Base-by-base conservation (phyloP, 2,888 invertebrate species). In the Petrophora chlorosata region DNA sequence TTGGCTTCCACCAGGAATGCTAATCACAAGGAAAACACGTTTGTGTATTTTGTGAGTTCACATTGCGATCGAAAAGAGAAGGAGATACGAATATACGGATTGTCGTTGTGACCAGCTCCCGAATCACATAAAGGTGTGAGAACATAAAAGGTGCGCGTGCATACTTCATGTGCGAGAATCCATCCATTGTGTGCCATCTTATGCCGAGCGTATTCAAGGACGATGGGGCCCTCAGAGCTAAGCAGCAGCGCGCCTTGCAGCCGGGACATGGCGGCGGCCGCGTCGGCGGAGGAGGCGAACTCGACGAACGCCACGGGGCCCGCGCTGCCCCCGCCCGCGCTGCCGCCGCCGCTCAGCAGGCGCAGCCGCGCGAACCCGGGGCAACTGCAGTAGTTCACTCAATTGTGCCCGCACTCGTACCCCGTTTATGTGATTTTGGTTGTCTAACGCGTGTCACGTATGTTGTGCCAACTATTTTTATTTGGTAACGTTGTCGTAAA, bases 181-280 rank as follows among this genome's bases (percentile, higher is more conserved):
- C 91, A 90, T 85, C 90, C 90, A 86, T 90, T 91, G 91, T 90
- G 91, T 82, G 97, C 97, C 98, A 99, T 98, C 94, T 98, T 98
- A 92, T 96, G 97, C 93, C 98, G 97, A 90, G 99, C 99, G 93
- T 96, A 99, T 93, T 99, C 99, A 91, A 99, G 98, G 88, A 98
- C 95, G 88, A 99, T 98, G 82, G 98, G 98, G 73, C 98, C 98
- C 86, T 98, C 96, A 67, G 98, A 98, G 88, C 98, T 97, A 87
- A 98, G 95, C 79, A 98, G 95, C 91, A 97, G 95, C 87, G 97
- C 97, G 85, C 99, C 99, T 91, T 99, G 98, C 76, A 99, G 95
- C 78, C 96, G 94, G 80, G 94, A 94, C 95, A 98, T 94, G 76
- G 98, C 98, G 79, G 96, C 94, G 81, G 96, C 94, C 77, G 99